Conservation (phyloP, 1,140 invertebrate species). For the Pogonomyrmex californicus region DNA sequence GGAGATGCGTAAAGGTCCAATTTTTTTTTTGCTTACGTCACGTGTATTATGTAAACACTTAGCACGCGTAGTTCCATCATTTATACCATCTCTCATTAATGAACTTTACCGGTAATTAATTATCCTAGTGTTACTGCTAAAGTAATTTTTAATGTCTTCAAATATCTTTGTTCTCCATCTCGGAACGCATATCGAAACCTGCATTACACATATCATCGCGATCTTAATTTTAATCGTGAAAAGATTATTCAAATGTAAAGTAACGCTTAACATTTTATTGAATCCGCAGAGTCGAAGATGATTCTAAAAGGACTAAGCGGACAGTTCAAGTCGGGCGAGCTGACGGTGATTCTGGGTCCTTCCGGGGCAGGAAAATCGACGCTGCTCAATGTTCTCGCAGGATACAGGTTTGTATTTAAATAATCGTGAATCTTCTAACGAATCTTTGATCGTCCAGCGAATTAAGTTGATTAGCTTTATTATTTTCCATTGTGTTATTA, state of each 20-base stretch:
- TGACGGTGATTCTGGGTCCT: slow-evolving; percentile 95
- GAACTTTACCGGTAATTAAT: not conserved
- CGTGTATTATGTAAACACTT: not conserved
- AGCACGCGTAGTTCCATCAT: not conserved
- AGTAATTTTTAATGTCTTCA: not conserved
- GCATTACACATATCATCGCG: not conserved
- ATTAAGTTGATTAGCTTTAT: not conserved
- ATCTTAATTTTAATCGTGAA: not conserved
- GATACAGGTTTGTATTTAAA: slow-evolving; percentile 91
- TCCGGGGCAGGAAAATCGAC: slow-evolving; percentile 97
- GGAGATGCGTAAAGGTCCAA: not conserved
- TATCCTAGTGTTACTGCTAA: not conserved
- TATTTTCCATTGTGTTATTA: not conserved
- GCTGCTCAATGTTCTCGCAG: slow-evolving; percentile 93
- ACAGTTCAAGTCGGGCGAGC: slow-evolving; percentile 91
- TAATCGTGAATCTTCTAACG: not conserved
- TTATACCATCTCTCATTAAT: not conserved
- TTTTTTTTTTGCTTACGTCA: not conserved
- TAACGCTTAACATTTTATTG: not conserved
- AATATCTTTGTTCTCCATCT: not conserved
- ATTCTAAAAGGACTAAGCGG: slow-evolving; percentile 91
- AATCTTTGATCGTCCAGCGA: no score
- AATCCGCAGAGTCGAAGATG: slow-evolving; percentile 89
- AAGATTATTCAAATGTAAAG: not conserved
- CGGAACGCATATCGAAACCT: not conserved